Base-by-base conservation (phyloP, 2,797 vertebrate species). In the Bryconaethiops microstoma region DNA sequence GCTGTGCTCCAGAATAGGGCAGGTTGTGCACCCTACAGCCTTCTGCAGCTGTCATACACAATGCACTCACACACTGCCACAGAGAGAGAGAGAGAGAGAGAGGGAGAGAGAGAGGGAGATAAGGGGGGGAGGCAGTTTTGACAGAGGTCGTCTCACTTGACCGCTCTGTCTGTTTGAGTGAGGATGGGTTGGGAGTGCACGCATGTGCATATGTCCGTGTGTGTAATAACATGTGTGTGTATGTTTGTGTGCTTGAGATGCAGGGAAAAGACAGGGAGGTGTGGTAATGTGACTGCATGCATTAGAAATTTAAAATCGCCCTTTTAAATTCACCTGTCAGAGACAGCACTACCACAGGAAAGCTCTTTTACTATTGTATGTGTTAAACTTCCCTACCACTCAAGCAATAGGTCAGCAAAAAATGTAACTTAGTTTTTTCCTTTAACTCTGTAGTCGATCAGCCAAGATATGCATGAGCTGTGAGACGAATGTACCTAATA, bases 21-120 rank as follows among this genome's bases (percentile, higher is more conserved):
- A 78, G 70, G 76, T 69, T 57, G 42, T 67, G 55, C 25, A 52
- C 76, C 63, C 39, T 62, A 54, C 5, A 48, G 76, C 55, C 63
- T 74, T 78, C 80, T 77, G 77, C 80, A 82, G 83, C 80, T 78
- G 85, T 86, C 85, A 59, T 42, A 55, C 73, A 79, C 78, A 81
- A 74, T 71, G 48, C 71, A 79, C 76, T 57, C 76, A 71, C 60
- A 67, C 29, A 76, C 74, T 23, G 64, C 16, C 70, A 71, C 19
- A 79, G 21, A 71, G 9, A 52, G 59, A 35, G 19, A 52, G 59
- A 35, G 19, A 77, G 48, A 68, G 4, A 79, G 21, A 71, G 9
- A 52, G 59, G 21, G 19, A 77, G 48, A 68, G 4, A 25, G 12
- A 40, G 50, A 54, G 21, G 70, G 50, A 45, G 16, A 35, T 6